Evolutionary conservation across 2,113 vertebrate genomes (phyloP).

Genomic region (Lasiurus cinereus): DNA sequence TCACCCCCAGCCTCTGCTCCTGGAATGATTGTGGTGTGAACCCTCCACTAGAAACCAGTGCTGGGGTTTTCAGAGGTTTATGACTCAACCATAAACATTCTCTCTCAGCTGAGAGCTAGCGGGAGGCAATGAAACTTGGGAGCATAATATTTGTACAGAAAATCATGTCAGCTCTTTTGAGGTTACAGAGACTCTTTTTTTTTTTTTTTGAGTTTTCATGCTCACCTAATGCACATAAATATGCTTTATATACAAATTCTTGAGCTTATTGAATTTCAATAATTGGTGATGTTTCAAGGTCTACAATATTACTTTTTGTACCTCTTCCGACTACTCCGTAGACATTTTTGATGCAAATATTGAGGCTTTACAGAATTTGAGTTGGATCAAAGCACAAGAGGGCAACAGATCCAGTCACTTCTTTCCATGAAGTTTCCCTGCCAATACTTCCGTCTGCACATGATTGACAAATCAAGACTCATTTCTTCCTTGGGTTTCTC

Average conservation of each 20-base stretch:
- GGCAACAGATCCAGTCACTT: neutral
- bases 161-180: slow-evolving; percentile 72
- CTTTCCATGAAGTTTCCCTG: neutral
- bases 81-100: slow-evolving; percentile 80
- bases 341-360: neutral
- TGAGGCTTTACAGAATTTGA: neutral
- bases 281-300: slow-evolving; percentile 45
- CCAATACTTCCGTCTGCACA: neutral
- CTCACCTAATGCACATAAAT: slow-evolving; percentile 75
- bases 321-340: neutral
- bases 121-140: slow-evolving; percentile 79
- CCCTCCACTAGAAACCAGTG: slow-evolving; percentile 69
- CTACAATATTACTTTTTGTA: slow-evolving; percentile 63
- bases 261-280: slow-evolving; percentile 67
- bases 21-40: slow-evolving; percentile 78
- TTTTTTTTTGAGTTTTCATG: slow-evolving; percentile 50
- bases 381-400: neutral
- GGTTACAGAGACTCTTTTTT: slow-evolving; percentile 39
- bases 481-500: neutral
- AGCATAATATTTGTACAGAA: slow-evolving; percentile 77
- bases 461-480: neutral
- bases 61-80: slow-evolving; percentile 82
- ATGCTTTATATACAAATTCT: slow-evolving; percentile 30
- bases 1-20: slow-evolving; percentile 66
- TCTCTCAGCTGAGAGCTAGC: slow-evolving; percentile 77